Percentiles rank a stretch among this genome's conserved stretches.
These are phyloP conservation scores for Odiellus spinosus DNA, from an alignment of 2,888 invertebrate genomes.

Conservation along the genomic window DNA sequence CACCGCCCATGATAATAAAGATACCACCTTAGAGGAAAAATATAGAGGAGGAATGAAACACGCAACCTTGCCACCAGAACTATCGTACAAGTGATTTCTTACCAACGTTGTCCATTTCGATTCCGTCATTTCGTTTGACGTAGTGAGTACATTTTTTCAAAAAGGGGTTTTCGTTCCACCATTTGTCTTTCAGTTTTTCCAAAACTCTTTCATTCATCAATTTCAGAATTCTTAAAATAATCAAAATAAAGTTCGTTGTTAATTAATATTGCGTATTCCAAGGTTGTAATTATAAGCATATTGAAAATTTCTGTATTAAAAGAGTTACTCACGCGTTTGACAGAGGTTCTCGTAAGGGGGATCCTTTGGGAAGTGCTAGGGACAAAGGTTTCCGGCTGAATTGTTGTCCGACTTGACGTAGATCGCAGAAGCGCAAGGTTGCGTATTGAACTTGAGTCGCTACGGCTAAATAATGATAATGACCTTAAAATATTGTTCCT, in stretches of 20 bases:
- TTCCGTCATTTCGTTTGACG: constrained; percentile 87
- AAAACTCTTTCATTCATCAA: constrained; percentile 79
- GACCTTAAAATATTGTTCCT: neutral
- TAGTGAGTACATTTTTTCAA: constrained; percentile 52
- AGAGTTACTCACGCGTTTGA: constrained; percentile 90
- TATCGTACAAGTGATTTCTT: neutral
- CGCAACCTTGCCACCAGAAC: no score
- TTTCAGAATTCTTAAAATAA: constrained; percentile 46
- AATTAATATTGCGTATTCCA: no score
- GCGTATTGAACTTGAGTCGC: constrained; percentile 78
- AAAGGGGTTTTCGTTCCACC: constrained; percentile 81
- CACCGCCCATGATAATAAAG: no score
- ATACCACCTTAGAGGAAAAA: no score
- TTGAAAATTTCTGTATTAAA: no score
- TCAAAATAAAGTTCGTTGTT: no score
- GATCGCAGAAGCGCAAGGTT: constrained; percentile 64
- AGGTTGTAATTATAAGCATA: no score
- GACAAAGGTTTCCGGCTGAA: constrained; percentile 95
- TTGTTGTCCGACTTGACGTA: constrained; percentile 86
- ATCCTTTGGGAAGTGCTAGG: constrained; percentile 89
- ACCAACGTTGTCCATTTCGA: constrained; percentile 91
- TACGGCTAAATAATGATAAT: constrained; percentile 42
- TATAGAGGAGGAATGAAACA: no score
- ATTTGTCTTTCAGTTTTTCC: constrained; percentile 81
- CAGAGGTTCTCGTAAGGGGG: constrained; percentile 80